These are phyloP conservation scores for Idaea straminata DNA, from an alignment of 2,888 invertebrate genomes.

Conservation along the genomic window DNA sequence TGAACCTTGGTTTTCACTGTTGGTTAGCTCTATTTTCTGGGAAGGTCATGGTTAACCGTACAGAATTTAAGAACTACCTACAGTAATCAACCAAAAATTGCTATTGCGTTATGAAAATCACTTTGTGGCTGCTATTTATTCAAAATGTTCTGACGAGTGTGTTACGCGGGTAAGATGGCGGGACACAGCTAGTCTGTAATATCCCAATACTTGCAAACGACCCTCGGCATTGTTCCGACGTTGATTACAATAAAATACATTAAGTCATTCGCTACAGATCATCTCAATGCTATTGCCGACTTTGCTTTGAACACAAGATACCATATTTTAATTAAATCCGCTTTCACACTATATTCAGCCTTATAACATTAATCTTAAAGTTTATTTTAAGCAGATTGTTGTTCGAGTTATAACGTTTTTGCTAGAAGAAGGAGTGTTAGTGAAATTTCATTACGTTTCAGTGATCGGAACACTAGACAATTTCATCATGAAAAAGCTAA, in stretches of 20 bases:
- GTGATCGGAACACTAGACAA: conserved; percentile 41
- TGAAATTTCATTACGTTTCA: conserved; percentile 48
- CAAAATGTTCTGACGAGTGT: no score
- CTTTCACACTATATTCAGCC: conserved; percentile 22
- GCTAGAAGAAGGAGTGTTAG: conserved; percentile 31
- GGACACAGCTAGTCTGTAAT: neutral
- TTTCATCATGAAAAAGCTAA: conserved; percentile 35
- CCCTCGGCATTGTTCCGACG: conserved; percentile 2
- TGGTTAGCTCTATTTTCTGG: no score
- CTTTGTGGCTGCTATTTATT: no score
- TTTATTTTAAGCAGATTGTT: conserved; percentile 18
- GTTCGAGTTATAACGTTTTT: conserved; percentile 30
- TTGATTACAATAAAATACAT: conserved; percentile 15
- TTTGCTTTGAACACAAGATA: conserved; percentile 34
- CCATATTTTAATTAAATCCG: conserved; percentile 44
- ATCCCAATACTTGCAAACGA: neutral
- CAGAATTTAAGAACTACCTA: no score
- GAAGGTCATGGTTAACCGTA: no score
- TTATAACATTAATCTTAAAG: conserved; percentile 16
- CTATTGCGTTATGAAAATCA: no score
- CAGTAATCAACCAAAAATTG: no score
- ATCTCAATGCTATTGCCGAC: conserved; percentile 35
- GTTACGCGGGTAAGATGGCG: no score
- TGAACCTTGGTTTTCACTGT: no score
- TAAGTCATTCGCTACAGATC: conserved; percentile 33